A percentile compares a stretch with the other conserved stretches of the same genome.
Evolutionary conservation across 2,113 vertebrate genomes (phyloP).

Genomic region (Clarias macrocephalus): DNA sequence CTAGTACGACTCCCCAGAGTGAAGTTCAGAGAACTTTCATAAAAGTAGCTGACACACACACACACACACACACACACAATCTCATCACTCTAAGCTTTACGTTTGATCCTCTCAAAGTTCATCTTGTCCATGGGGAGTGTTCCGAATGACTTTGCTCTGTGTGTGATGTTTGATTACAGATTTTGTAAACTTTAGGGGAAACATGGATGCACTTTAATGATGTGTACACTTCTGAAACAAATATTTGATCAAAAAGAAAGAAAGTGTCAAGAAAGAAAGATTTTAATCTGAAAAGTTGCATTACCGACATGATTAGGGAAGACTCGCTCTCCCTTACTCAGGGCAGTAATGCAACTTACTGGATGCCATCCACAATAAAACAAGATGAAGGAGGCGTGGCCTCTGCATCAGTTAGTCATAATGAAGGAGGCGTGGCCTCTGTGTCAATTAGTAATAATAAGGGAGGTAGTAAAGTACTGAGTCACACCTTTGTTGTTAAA

Average conservation of each 20-base stretch:
- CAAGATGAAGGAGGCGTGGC: too few species aligned
- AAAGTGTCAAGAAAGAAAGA: not conserved
- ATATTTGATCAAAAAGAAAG: not conserved
- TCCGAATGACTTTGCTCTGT: not conserved
- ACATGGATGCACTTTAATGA: not conserved
- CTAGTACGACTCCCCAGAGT: conserved; percentile 8
- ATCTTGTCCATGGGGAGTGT: not conserved
- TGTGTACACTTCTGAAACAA: not conserved
- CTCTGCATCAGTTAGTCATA: too few species aligned
- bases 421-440: too few species aligned
- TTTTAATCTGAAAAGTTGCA: not conserved
- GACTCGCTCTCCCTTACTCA: too few species aligned
- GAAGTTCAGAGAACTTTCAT: conserved; percentile 1
- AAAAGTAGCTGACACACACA: not conserved
- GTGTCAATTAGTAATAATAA: too few species aligned
- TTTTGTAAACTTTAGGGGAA: conserved; percentile 1
- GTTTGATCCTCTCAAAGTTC: not conserved
- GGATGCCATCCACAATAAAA: too few species aligned
- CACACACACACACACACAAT: not conserved
- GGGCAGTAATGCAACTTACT: too few species aligned
- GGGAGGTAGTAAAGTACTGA: too few species aligned
- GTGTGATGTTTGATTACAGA: conserved; percentile 19
- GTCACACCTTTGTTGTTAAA: too few species aligned
- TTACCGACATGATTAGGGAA: too few species aligned
- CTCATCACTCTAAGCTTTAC: not conserved